phyloP scores from a whole-genome alignment of 2,888 invertebrate genomes.

The Toxonevra muliebris region DNA sequence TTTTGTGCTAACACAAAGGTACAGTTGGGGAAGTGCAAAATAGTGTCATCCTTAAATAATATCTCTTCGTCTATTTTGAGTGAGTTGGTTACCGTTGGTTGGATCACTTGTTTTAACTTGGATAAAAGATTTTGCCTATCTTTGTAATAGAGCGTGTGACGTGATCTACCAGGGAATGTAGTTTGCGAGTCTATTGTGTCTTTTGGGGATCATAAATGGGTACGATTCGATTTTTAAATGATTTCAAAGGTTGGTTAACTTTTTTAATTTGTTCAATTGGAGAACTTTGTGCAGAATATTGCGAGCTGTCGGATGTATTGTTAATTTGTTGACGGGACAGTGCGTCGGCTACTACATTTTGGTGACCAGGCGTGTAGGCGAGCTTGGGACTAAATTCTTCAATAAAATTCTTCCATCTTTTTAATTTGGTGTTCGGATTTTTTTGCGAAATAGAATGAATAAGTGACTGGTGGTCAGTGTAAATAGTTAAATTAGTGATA shows the following conservation, averaged over 20 bases:
- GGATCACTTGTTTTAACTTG: not conserved
- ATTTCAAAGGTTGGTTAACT: too few relatives aligned
- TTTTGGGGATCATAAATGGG: too few relatives aligned
- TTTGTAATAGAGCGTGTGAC: too few relatives aligned
- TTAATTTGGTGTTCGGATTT: too few relatives aligned
- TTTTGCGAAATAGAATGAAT: conserved; percentile 13
- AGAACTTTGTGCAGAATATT: too few relatives aligned
- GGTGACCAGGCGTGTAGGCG: conserved; percentile 18
- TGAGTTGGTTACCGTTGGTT: not conserved
- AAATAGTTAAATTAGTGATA: conserved; percentile 20
- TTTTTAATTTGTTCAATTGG: too few relatives aligned
- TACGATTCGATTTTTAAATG: too few relatives aligned
- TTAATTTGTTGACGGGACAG: conserved; percentile 19
- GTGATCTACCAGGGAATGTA: too few relatives aligned
- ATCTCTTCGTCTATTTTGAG: conserved; percentile 3
- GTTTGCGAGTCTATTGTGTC: too few relatives aligned
- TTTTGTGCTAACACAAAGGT: conserved; percentile 3
- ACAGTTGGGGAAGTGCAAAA: not conserved
- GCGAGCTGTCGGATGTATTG: not conserved
- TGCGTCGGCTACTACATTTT: conserved; percentile 20
- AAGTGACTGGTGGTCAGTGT: conserved; percentile 4
- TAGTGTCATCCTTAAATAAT: not conserved
- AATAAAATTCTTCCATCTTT: conserved; percentile 26
- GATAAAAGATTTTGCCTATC: too few relatives aligned
- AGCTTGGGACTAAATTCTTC: conserved; percentile 20